phyloP scores from a whole-genome alignment of 2,797 vertebrate genomes.

The Falco biarmicus region DNA sequence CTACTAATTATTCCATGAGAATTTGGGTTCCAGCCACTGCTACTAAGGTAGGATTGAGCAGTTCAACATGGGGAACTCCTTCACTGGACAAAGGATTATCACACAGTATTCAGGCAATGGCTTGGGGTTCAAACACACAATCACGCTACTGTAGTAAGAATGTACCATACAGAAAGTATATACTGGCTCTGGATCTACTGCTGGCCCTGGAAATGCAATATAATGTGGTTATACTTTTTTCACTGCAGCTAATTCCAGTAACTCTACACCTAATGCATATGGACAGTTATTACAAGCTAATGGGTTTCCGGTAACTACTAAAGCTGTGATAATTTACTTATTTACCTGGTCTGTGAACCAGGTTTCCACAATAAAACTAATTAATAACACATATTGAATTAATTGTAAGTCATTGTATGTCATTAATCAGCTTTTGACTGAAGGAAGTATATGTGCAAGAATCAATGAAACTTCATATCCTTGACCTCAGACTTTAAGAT shows the following conservation, averaged over 20 bases:
- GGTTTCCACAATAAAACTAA: neutral
- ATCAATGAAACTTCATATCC: neutral
- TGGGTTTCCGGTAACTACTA: neutral
- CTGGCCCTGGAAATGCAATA: neutral
- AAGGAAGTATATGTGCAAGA: neutral
- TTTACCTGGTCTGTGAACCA: neutral
- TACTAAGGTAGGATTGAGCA: neutral
- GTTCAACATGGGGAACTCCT: neutral
- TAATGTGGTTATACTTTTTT: neutral
- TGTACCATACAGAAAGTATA: neutral
- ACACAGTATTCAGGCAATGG: neutral
- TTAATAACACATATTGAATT: neutral
- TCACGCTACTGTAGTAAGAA: neutral
- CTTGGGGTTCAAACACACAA: neutral
- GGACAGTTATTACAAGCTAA: neutral
- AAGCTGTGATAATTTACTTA: neutral
- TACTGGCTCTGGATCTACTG: neutral
- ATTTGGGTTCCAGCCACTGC: neutral
- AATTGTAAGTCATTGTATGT: neutral
- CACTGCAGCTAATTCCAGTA: neutral
- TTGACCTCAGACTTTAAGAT: neutral
- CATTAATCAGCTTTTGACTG: neutral
- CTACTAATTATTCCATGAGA: neutral
- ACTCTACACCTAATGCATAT: neutral
- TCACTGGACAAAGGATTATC: neutral